phyloP scores from a whole-genome alignment of 2,888 invertebrate genomes.

The Protophormia terraenovae region DNA sequence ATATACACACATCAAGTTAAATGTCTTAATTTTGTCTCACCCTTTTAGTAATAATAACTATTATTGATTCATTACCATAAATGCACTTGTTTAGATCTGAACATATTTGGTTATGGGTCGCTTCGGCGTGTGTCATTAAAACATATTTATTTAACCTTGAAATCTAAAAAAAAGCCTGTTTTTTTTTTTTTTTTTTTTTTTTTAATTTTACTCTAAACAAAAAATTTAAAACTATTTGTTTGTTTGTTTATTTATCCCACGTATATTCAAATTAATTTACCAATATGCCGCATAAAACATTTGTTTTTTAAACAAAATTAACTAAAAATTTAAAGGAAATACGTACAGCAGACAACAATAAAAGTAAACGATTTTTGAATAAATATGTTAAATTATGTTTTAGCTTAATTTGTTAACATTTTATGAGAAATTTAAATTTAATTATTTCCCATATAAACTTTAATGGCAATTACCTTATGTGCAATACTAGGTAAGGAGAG shows the following conservation, averaged over 20 bases:
- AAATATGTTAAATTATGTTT: neutral
- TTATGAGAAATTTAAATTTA: no score
- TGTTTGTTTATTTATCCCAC: constrained; percentile 16
- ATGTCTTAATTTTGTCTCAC: neutral
- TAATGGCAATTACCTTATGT: no score
- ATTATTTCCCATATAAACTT: no score
- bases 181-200: no score
- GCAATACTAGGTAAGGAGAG: no score
- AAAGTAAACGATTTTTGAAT: neutral
- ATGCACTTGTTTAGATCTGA: neutral
- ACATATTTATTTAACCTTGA: constrained; percentile 21
- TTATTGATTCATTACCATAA: neutral
- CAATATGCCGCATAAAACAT: neutral
- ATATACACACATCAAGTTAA: no score
- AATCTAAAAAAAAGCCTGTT: constrained; percentile 10
- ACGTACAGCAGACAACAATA: neutral
- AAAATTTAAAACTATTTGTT: neutral
- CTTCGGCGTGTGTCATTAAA: neutral
- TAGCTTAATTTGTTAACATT: neutral
- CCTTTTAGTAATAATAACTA: neutral
- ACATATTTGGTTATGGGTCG: neutral
- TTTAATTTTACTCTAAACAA: neutral
- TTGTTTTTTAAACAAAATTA: neutral
- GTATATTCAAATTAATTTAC: neutral
- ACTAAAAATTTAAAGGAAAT: neutral